A percentile compares a stretch with the other conserved stretches of the same genome.
Evolutionary conservation across 2,888 invertebrate species (phyloP).

Genomic region (Anarsia innoxiella): DNA sequence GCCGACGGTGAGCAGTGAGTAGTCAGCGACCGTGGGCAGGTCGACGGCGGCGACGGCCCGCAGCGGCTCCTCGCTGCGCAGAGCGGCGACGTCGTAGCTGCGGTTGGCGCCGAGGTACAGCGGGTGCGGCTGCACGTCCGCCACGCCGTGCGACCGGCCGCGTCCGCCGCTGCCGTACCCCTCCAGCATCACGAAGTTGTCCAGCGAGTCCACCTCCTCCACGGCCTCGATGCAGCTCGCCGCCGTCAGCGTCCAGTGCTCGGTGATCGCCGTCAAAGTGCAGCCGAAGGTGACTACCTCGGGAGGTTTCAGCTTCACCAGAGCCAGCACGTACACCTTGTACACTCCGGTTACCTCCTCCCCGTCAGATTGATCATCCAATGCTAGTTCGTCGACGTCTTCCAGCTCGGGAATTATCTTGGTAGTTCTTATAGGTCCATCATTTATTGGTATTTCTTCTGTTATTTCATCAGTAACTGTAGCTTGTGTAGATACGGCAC

Average conservation of each 20-base stretch:
- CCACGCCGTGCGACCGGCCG: conserved; percentile 30
- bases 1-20: conserved; percentile 41
- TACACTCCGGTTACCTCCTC: conserved; percentile 24
- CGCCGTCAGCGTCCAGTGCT: conserved; percentile 48
- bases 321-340: conserved; percentile 32
- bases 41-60: neutral
- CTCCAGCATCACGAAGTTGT: conserved; percentile 49
- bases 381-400: conserved; percentile 13
- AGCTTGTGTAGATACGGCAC: neutral
- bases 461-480: neutral
- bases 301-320: conserved; percentile 42
- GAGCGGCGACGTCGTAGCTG: conserved; percentile 41
- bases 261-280: conserved; percentile 41
- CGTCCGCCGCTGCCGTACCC: conserved; percentile 27
- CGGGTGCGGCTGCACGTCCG: conserved; percentile 47
- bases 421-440: neutral
- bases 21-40: conserved; percentile 36
- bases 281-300: conserved; percentile 49
- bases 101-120: conserved; percentile 33
- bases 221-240: conserved; percentile 57
- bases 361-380: conserved; percentile 24
- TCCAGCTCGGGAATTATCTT: no score
- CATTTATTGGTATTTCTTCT: no score
- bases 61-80: conserved; percentile 30
- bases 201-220: conserved; percentile 49